These are phyloP conservation scores for Platycheirus rosarum DNA, from an alignment of 2,888 invertebrate genomes.

Conservation along the genomic window DNA sequence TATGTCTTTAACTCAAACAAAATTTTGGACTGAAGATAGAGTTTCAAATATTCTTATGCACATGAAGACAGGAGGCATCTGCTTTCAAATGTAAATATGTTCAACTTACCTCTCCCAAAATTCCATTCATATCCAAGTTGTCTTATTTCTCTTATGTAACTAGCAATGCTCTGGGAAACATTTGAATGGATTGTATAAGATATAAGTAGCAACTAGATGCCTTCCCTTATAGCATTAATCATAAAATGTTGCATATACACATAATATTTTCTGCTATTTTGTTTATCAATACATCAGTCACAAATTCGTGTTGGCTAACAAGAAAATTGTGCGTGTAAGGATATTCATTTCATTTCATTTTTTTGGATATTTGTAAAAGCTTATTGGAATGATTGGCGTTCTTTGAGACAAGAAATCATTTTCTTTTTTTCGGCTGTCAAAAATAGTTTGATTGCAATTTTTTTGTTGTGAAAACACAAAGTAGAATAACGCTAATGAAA, in stretches of 20 bases:
- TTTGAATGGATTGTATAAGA: too few species aligned
- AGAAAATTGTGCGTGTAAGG: neutral
- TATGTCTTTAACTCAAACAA: too few species aligned
- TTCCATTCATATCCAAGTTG: slow-evolving; percentile 12
- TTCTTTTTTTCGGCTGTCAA: neutral
- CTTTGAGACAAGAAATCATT: neutral
- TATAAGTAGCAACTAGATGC: too few species aligned
- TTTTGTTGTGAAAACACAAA: too few species aligned
- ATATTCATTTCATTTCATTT: too few species aligned
- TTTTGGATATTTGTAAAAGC: neutral
- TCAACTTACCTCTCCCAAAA: neutral
- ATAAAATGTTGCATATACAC: slow-evolving; percentile 1
- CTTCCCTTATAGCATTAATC: neutral
- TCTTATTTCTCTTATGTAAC: neutral
- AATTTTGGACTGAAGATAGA: too few species aligned
- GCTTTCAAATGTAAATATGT: neutral
- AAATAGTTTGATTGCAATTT: too few species aligned
- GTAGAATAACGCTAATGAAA: too few species aligned
- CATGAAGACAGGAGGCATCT: too few species aligned
- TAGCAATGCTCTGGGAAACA: neutral
- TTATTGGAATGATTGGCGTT: neutral
- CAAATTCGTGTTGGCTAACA: slow-evolving; percentile 22
- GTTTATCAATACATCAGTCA: slow-evolving; percentile 20
- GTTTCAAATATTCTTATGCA: too few species aligned
- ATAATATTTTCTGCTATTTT: neutral